Percentiles rank a stretch among this genome's conserved stretches.
Evolutionary conservation across 2,113 vertebrate genomes (phyloP).

Genomic region (Alligator mississippiensis): DNA sequence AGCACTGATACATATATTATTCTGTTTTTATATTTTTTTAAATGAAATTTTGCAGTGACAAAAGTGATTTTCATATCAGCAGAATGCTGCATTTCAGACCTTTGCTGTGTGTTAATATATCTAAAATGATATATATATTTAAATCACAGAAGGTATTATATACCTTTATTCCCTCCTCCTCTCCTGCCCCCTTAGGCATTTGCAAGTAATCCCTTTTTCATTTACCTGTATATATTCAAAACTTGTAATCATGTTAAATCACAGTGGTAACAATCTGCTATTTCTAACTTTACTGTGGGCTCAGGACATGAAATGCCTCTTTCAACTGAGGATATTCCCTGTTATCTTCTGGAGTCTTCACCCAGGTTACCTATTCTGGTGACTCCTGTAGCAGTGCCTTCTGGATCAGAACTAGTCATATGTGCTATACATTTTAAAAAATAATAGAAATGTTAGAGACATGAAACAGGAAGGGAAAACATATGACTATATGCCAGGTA

Average conservation of each 20-base stretch:
- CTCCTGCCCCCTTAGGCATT: not conserved
- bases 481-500: too few species aligned
- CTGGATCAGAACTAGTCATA: not conserved
- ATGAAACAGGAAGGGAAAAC: too few species aligned
- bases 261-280: not conserved
- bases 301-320: not conserved
- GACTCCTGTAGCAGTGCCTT: not conserved
- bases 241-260: not conserved
- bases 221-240: not conserved
- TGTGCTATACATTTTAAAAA: not conserved
- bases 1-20: not conserved
- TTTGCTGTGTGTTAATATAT: not conserved
- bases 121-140: not conserved
- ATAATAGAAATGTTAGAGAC: too few species aligned
- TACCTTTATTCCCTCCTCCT: not conserved
- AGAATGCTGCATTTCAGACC: not conserved
- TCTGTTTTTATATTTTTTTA: not conserved
- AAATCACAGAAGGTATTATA: not conserved
- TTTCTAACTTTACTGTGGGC: not conserved
- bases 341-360: conserved; percentile 1
- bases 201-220: not conserved
- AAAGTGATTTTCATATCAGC: not conserved
- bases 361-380: not conserved
- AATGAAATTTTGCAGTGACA: not conserved
- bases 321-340: not conserved